Evolutionary conservation across 2,888 invertebrate genomes (phyloP).

Genomic region (Lochmaea capreae): DNA sequence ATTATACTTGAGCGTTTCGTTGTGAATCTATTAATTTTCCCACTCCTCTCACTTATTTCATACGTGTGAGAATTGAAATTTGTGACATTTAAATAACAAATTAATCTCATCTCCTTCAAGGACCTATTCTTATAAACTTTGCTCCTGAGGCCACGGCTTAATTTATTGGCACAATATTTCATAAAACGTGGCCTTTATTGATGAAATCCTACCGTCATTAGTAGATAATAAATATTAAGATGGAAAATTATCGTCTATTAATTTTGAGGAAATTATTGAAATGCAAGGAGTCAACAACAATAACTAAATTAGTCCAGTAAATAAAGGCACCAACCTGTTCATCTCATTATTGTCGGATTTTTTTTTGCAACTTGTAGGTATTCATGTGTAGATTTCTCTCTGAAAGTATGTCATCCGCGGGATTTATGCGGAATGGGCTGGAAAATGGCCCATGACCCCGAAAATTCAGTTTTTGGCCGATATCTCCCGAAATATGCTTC

Average conservation of each 20-base stretch:
- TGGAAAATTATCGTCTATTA: neutral
- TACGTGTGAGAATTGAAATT: slow-evolving; percentile 22
- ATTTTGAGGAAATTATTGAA: neutral
- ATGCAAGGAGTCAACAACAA: neutral
- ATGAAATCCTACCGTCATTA: slow-evolving; percentile 3
- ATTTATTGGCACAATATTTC: slow-evolving; percentile 14
- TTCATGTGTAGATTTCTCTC: no score
- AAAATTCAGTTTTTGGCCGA: no score
- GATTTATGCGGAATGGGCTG: no score
- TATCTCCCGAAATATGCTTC: no score
- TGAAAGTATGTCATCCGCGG: no score
- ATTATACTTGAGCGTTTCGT: no score
- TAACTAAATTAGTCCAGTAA: no score
- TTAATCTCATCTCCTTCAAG: slow-evolving; percentile 18
- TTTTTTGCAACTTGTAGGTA: no score
- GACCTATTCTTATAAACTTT: slow-evolving; percentile 1
- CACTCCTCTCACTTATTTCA: slow-evolving; percentile 20
- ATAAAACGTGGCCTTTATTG: slow-evolving; percentile 11
- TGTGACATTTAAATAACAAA: slow-evolving; percentile 27
- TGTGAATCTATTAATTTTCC: slow-evolving; percentile 7
- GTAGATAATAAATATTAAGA: neutral
- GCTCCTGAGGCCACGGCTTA: slow-evolving; percentile 14
- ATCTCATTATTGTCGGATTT: no score
- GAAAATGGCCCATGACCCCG: no score
- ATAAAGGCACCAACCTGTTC: no score